phyloP scores from a whole-genome alignment of 2,888 invertebrate species.

The Dorcus hopei region DNA sequence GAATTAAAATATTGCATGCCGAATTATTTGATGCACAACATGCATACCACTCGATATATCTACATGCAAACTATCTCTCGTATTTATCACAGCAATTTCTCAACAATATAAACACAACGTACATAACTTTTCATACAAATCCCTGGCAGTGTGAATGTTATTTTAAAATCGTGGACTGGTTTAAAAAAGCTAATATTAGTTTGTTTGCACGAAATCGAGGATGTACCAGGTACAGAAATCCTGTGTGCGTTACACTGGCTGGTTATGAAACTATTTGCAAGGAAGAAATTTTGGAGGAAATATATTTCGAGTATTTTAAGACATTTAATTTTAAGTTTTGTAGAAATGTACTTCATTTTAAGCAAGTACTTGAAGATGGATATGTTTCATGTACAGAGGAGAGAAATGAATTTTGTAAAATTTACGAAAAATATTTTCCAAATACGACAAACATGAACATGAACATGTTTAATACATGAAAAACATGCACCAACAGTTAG shows the following conservation, averaged over 20 bases:
- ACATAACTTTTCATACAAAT: background rate
- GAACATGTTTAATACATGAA: too few species aligned
- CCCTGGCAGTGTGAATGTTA: background rate
- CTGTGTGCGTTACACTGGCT: background rate
- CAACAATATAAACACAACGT: background rate
- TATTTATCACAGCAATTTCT: background rate
- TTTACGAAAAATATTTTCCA: too few species aligned
- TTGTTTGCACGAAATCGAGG: background rate
- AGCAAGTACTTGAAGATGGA: too few species aligned
- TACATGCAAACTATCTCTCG: background rate
- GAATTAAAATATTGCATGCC: background rate
- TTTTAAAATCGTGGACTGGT: background rate
- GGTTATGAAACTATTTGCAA: background rate
- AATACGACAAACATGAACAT: too few species aligned
- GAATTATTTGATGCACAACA: background rate
- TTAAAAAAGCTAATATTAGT: background rate
- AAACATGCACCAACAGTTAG: too few species aligned
- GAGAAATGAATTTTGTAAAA: too few species aligned
- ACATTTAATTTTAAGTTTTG: background rate
- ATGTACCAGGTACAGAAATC: background rate
- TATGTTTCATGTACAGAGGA: too few species aligned
- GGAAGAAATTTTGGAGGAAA: background rate
- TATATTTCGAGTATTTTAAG: background rate
- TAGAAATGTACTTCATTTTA: too few species aligned
- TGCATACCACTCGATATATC: too few species aligned